Base-by-base conservation (phyloP, 2,113 vertebrate species). In the Pyxicephalus adspersus region DNA sequence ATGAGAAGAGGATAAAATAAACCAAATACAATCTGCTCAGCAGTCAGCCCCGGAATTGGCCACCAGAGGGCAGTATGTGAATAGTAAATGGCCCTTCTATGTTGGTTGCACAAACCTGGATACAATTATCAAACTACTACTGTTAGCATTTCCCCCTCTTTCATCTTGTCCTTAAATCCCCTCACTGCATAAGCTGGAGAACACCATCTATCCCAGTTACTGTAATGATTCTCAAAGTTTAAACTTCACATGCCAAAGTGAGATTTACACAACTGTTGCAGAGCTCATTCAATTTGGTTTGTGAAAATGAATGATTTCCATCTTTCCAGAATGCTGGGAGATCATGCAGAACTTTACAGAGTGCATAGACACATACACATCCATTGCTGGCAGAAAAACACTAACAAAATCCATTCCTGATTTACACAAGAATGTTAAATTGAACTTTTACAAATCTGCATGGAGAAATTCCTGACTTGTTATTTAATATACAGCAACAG, bases 111-210 rank as follows among this genome's bases (percentile, higher is more conserved):
- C 19, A 34, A 31, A 5, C 28, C 61, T 50, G 28, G n/a, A 25
- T 55, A 51, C 29, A 74, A 81, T 74, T 31, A 57, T 52, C 3
- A 17, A 64, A 5, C 25, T 34, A 23, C 28, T 6, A 18, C 52
- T 54, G 26, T 64, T 73, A 45, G 20, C 25, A 4, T 50, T 45
- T 81, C 25, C 20, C 17, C 23, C 2, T 29, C 74, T 81, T 64
- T 70, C 66, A 80, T 80, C 60, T 66, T 75, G 71, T 81, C 80
- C 80, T 81, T 66, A 81, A 50, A 74, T 58, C 51, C 50, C 80
- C 80, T 55, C 20, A 2, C n/a, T 55, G n/a, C n/a, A 28, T 22
- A 61, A 70, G 20, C 31, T 38, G 28, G 23, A 64, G 26, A 22
- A 26, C 22, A 16, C 6, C 58, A 16, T 26, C 31, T 45, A 52